Conservation (phyloP, 2,888 invertebrate species). For the Heliconius cydno region DNA sequence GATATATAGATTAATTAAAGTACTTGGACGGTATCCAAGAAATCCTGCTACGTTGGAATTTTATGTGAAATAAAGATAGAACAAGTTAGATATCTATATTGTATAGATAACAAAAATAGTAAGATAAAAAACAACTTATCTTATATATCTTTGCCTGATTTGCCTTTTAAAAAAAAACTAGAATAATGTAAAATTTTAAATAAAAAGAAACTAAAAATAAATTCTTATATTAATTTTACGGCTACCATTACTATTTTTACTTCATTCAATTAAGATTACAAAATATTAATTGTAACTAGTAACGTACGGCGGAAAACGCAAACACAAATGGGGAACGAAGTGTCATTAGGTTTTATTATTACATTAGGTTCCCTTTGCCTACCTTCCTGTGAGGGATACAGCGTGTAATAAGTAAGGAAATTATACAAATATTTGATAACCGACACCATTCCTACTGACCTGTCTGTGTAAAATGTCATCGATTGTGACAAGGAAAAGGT, state of each 20-base stretch:
- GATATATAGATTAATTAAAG: slow-evolving; percentile 5
- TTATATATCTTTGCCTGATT: too few relatives aligned
- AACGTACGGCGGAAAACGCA: too few relatives aligned
- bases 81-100: background rate
- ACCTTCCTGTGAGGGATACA: too few relatives aligned
- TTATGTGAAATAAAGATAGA: background rate
- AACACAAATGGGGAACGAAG: too few relatives aligned
- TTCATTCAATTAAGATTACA: background rate
- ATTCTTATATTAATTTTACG: background rate
- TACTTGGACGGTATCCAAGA: slow-evolving; percentile 10
- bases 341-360: too few relatives aligned
- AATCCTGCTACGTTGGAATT: background rate
- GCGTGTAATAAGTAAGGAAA: background rate
- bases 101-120: background rate
- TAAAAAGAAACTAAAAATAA: background rate
- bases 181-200: too few relatives aligned
- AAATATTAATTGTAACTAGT: background rate
- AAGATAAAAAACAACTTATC: too few relatives aligned
- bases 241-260: background rate
- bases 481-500: slow-evolving; percentile 13
- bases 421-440: background rate
- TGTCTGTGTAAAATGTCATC: slow-evolving; percentile 26
- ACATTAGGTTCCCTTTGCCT: too few relatives aligned
- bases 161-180: too few relatives aligned
- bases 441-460: slow-evolving; percentile 2